Conservation (phyloP, 2,888 invertebrate species). For the Bruchidius siliquastri region DNA sequence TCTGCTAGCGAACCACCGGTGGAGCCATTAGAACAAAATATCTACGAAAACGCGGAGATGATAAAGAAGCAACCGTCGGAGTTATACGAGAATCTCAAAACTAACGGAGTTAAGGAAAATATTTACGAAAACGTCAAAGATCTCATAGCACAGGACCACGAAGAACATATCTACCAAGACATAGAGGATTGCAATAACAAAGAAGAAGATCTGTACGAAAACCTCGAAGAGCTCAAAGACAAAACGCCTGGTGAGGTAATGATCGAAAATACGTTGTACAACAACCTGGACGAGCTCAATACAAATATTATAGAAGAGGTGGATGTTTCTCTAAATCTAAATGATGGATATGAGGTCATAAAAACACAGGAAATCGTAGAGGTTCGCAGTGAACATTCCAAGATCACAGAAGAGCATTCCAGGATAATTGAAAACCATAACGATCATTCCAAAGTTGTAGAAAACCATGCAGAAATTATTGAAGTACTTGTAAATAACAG, state of each 20-base stretch:
- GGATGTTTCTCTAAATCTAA: neutral
- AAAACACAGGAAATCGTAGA: neutral
- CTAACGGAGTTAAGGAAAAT: constrained; percentile 18
- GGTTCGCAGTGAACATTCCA: neutral
- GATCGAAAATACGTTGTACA: constrained; percentile 17
- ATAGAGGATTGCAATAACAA: constrained; percentile 23
- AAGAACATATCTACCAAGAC: constrained; percentile 31
- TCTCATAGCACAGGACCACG: constrained; percentile 13
- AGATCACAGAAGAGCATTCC: neutral
- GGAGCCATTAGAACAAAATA: constrained; percentile 20
- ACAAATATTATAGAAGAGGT: constrained; percentile 4
- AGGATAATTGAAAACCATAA: neutral
- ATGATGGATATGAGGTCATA: neutral
- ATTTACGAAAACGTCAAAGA: constrained; percentile 30
- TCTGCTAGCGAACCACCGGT: constrained; percentile 12
- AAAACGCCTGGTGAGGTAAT: constrained; percentile 13
- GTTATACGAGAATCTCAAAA: constrained; percentile 30
- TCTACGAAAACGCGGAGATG: constrained; percentile 31
- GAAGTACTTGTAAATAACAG: neutral
- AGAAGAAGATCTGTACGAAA: constrained; percentile 15
- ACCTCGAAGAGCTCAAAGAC: constrained; percentile 19
- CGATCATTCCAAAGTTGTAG: neutral
- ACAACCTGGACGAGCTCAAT: neutral
- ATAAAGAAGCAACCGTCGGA: constrained; percentile 24
- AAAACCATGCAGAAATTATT: neutral